Evolutionary conservation across 2,797 vertebrate genomes (phyloP).

Genomic region (Hemibagrus guttatus): DNA sequence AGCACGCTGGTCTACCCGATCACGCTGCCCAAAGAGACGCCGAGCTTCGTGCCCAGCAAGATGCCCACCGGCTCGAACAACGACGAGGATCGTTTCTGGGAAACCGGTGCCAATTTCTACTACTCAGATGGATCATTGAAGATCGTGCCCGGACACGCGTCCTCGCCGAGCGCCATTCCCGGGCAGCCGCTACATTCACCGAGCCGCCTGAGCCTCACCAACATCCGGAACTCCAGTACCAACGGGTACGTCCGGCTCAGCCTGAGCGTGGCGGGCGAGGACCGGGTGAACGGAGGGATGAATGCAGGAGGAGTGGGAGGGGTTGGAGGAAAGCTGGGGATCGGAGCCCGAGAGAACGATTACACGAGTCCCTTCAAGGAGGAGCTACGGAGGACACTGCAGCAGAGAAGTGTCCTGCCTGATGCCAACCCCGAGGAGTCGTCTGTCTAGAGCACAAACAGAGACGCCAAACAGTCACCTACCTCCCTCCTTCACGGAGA

Average conservation of each 20-base stretch:
- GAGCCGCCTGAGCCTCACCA: constrained; percentile 90
- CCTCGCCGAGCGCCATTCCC: constrained; percentile 86
- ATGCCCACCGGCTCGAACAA: constrained; percentile 66
- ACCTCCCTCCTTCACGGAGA: constrained; percentile 77
- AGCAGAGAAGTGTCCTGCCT: constrained; percentile 91
- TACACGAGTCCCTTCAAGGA: constrained; percentile 90
- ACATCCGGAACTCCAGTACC: constrained; percentile 86
- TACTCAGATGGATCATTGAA: constrained; percentile 95
- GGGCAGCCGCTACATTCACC: constrained; percentile 89
- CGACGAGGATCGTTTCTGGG: constrained; percentile 95
- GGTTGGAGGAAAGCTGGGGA: constrained; percentile 65
- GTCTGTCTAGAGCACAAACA: constrained; percentile 80
- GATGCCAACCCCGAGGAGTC: constrained; percentile 97
- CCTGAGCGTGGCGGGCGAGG: constrained; percentile 82
- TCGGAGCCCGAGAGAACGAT: constrained; percentile 77
- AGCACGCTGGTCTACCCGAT: constrained; percentile 93
- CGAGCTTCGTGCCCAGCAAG: constrained; percentile 86
- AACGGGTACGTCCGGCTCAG: constrained; percentile 95
- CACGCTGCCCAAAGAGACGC: constrained; percentile 88
- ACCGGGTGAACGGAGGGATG: constrained; percentile 73
- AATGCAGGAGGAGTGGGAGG: constrained; percentile 68
- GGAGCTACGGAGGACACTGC: constrained; percentile 90
- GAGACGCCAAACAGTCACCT: constrained; percentile 66
- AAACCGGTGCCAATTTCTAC: constrained; percentile 90
- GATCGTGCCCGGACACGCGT: constrained; percentile 89